Evolutionary conservation across 1,140 invertebrate genomes (phyloP).

Genomic region (Geopemphigus sp.): DNA sequence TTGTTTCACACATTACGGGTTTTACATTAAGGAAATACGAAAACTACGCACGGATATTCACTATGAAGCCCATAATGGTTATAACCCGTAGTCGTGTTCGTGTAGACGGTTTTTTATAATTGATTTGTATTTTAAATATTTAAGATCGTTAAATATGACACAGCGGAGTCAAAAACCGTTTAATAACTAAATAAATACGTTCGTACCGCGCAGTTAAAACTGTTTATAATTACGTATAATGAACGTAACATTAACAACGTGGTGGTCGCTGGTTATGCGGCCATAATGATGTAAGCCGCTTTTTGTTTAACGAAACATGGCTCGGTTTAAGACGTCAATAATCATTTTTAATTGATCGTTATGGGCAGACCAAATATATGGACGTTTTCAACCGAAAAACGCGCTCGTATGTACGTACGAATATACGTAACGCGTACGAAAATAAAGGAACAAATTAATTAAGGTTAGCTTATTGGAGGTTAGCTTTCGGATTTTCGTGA

Average conservation of each 20-base stretch:
- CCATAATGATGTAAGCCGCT: neutral
- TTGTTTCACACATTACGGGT: neutral
- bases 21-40: neutral
- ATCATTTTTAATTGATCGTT: slow-evolving; percentile 42
- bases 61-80: neutral
- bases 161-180: neutral
- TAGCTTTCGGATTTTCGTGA: too few relatives aligned
- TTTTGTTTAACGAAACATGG: slow-evolving; percentile 18
- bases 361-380: slow-evolving; percentile 18
- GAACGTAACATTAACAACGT: slow-evolving; percentile 3
- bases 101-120: slow-evolving; percentile 2
- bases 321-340: slow-evolving; percentile 18
- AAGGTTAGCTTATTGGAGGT: too few relatives aligned
- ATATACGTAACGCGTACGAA: too few relatives aligned
- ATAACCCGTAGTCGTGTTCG: neutral
- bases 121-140: neutral
- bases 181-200: neutral
- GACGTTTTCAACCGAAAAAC: neutral
- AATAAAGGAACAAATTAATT: too few relatives aligned
- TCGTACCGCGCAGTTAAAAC: neutral
- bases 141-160: neutral
- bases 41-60: neutral
- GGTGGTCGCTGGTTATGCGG: neutral
- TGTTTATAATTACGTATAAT: slow-evolving; percentile 31
- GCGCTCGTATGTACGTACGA: too few relatives aligned